Base-by-base conservation (phyloP, 1,140 invertebrate species). In the Tetraneura akinire region DNA sequence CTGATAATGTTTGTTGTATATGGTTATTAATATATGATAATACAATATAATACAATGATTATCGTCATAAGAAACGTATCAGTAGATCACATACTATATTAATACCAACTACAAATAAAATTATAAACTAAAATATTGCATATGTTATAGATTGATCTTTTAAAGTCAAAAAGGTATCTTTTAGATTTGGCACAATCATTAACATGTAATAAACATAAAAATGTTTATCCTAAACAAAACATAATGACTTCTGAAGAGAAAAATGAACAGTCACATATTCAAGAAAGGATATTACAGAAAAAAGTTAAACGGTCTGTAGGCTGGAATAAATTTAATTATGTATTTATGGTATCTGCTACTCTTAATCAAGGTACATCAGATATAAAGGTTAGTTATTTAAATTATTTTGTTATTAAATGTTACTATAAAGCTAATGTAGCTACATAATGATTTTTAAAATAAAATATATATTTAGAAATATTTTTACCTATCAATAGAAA, bases 331-430 rank as follows among this genome's bases (percentile, higher is more conserved):
- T 98, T 98, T 84, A 87, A 88, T 16, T 90, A 94, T 84, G 91
- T 98, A 26, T 98, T 98, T 84, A 91, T 97, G 88, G 88, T 97
- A 13, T 97, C 96, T 26, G 92, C 95, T 0, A 84, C 96, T 47
- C 90, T 90, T 68, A 90, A 91, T 62, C 90, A 91, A 86, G 95
- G 95, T n/a, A 85, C 96, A 49, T 86, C 89, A 29, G 90, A 92
- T 83, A 86, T 96, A 23, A 90, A 90, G 86, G 92, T 94, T 87
- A 86, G 83, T 83, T 62, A 64, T 47, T 76, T 18, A 32, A 70
- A 53, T 23, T 32, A 37, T 37, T 37, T 37, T 37, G 8, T 37
- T 37, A 3, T 37, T 8, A 37, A 3, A 49, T 10, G n/a, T n/a
- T n/a, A n/a, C n/a, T n/a, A n/a, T n/a, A n/a, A n/a, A n/a, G n/a